Percentiles rank a stretch among this genome's conserved stretches.
These are phyloP conservation scores for Rhopalosiphum padi DNA, from an alignment of 1,140 invertebrate species.

Conservation along the genomic window DNA sequence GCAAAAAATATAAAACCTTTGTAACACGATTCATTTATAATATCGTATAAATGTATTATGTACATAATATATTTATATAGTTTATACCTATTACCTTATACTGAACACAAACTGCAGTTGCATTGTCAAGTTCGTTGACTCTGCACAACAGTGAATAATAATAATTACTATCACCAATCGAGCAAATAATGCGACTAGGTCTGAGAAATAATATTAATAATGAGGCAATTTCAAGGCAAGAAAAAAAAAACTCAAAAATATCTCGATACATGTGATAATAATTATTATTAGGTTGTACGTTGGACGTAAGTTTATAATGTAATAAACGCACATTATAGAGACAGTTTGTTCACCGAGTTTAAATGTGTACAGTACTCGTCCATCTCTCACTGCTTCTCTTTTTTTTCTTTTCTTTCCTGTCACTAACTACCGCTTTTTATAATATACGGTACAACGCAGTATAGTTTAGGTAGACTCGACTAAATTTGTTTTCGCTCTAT, in stretches of 20 bases:
- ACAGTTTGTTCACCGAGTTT: background rate
- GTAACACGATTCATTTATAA: background rate
- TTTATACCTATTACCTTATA: background rate
- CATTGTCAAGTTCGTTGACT: constrained; percentile 27
- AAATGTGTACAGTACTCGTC: background rate
- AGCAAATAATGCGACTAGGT: background rate
- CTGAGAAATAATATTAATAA: background rate
- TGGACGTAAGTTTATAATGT: background rate
- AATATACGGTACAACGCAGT: background rate
- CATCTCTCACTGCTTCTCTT: background rate
- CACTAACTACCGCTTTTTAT: background rate
- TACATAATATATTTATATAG: no score
- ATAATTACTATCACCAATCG: background rate
- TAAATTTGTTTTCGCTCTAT: background rate
- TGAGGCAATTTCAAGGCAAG: background rate
- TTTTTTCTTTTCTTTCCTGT: background rate
- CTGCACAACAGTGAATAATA: background rate
- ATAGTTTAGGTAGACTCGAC: background rate
- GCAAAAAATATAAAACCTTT: background rate
- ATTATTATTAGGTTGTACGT: background rate
- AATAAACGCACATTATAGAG: background rate
- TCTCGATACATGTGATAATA: background rate
- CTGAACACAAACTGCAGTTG: background rate
- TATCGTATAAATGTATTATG: no score
- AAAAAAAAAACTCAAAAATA: background rate